Evolutionary conservation across 2,888 invertebrate species (phyloP).

Genomic region (Drosophila robusta): DNA sequence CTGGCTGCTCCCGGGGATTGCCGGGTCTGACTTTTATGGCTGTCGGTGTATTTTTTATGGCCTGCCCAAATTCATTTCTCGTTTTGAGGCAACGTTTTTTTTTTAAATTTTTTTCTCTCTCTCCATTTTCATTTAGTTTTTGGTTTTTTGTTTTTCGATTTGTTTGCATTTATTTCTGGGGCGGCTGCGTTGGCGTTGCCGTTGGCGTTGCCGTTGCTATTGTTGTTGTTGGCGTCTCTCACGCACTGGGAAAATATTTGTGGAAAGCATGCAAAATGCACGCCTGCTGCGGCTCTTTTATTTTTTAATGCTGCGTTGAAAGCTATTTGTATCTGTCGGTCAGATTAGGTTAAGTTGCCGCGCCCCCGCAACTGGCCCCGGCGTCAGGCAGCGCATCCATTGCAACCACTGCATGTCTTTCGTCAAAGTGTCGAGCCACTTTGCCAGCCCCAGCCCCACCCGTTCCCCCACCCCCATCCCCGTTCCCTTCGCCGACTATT

Average conservation of each 20-base stretch:
- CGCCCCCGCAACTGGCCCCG: slow-evolving; percentile 15
- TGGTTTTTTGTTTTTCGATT: slow-evolving; percentile 49
- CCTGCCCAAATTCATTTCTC: slow-evolving; percentile 70
- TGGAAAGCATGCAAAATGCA: slow-evolving; percentile 79
- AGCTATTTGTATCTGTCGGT: slow-evolving; percentile 81
- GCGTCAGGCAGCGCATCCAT: slow-evolving; percentile 17
- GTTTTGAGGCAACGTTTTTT: slow-evolving; percentile 50
- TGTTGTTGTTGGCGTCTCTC: slow-evolving; percentile 53
- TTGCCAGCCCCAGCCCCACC: slow-evolving; percentile 22
- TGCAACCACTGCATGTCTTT: slow-evolving; percentile 72
- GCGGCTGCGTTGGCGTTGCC: slow-evolving; percentile 53
- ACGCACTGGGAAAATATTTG: slow-evolving; percentile 71
- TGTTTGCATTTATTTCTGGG: slow-evolving; percentile 70
- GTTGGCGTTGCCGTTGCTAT: slow-evolving; percentile 3
- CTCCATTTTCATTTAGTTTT: background rate
- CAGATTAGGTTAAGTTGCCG: slow-evolving; percentile 76
- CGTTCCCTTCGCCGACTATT: slow-evolving; percentile 46
- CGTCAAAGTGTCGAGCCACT: slow-evolving; percentile 79
- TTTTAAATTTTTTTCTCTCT: no score
- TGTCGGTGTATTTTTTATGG: slow-evolving; percentile 80
- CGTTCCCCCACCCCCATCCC: background rate
- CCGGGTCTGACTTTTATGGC: slow-evolving; percentile 76
- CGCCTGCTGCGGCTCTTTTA: slow-evolving; percentile 67
- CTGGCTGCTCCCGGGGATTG: slow-evolving; percentile 75
- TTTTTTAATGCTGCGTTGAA: slow-evolving; percentile 75